Evolutionary conservation across 2,888 invertebrate genomes (phyloP).

Genomic region (Acanthoscelides obtectus): DNA sequence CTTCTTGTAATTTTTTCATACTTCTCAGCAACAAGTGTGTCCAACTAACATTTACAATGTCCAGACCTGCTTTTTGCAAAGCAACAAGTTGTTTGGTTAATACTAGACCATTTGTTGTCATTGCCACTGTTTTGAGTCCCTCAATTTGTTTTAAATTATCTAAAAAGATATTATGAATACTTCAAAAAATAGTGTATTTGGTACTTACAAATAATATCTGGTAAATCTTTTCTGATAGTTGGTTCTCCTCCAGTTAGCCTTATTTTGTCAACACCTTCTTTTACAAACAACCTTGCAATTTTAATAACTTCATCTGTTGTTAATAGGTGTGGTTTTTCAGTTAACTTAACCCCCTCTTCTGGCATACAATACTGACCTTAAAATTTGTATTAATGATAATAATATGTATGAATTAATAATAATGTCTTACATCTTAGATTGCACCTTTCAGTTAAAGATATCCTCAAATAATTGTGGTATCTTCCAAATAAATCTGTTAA

Average conservation of each 20-base stretch:
- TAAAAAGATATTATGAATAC: slow-evolving; percentile 29
- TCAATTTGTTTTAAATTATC: slow-evolving; percentile 58
- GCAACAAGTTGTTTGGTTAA: slow-evolving; percentile 73
- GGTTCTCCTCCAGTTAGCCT: no score
- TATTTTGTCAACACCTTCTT: no score
- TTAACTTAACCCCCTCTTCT: slow-evolving; percentile 83
- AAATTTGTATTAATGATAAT: slow-evolving; percentile 13
- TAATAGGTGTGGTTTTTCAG: slow-evolving; percentile 69
- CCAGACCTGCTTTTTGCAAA: slow-evolving; percentile 81
- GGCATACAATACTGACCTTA: slow-evolving; percentile 98
- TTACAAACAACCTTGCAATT: no score
- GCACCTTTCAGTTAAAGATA: slow-evolving; percentile 94
- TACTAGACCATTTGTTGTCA: slow-evolving; percentile 94
- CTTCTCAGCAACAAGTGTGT: slow-evolving; percentile 78
- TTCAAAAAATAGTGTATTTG: slow-evolving; percentile 2
- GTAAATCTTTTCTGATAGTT: no score
- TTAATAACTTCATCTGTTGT: slow-evolving; percentile 46
- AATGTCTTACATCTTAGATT: slow-evolving; percentile 86
- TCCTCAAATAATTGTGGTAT: slow-evolving; percentile 87
- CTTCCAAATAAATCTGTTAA: slow-evolving; percentile 83
- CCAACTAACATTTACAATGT: slow-evolving; percentile 90
- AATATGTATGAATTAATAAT: not conserved
- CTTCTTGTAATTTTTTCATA: slow-evolving; percentile 88
- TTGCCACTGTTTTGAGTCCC: slow-evolving; percentile 72
- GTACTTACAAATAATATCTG: slow-evolving; percentile 49